phyloP scores from a whole-genome alignment of 2,113 vertebrate species.

The Burhinus bistriatus region DNA sequence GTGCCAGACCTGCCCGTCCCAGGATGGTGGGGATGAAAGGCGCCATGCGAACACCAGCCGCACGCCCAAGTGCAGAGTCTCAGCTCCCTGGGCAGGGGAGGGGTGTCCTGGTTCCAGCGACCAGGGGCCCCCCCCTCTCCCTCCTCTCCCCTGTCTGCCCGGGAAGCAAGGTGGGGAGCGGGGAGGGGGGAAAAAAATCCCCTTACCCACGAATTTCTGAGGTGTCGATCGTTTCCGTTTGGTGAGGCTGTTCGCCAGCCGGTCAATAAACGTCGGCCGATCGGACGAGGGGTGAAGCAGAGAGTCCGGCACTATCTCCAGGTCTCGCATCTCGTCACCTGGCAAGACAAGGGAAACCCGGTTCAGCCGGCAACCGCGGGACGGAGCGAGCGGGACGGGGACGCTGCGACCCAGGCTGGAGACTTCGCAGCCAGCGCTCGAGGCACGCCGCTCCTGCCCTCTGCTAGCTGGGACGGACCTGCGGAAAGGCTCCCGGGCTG shows the following conservation, averaged over 20 bases:
- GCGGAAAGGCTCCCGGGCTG: neutral
- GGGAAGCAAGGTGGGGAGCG: neutral
- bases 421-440: neutral
- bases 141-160: neutral
- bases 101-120: neutral
- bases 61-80: neutral
- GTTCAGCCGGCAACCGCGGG: neutral
- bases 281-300: constrained; percentile 84
- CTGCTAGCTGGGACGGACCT: neutral
- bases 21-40: neutral
- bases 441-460: neutral
- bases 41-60: neutral
- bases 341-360: neutral
- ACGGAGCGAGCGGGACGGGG: neutral
- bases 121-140: neutral
- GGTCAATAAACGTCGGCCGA: constrained; percentile 87
- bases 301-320: constrained; percentile 84
- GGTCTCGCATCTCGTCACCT: constrained; percentile 87
- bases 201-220: constrained; percentile 95
- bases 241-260: constrained; percentile 88
- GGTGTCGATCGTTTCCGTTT: constrained; percentile 95
- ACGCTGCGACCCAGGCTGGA: neutral
- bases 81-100: neutral
- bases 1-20: neutral
- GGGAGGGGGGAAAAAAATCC: neutral